Evolutionary conservation across 1,140 invertebrate genomes (phyloP).

Genomic region (Drosophila subpulchrella): DNA sequence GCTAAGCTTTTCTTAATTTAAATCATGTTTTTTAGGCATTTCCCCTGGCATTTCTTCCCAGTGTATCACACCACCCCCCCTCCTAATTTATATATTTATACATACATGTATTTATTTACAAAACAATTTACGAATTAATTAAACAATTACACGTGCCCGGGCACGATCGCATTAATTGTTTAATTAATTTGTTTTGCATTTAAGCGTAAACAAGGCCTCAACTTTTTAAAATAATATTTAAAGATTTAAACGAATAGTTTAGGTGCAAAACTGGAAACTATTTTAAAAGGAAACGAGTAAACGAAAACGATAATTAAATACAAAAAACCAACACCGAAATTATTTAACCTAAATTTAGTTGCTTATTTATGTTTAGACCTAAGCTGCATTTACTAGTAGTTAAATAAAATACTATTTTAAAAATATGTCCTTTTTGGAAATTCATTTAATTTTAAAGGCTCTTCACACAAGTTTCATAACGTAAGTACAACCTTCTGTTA

Average conservation of each 20-base stretch:
- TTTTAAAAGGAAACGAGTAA: conserved; percentile 24
- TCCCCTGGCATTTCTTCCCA: conserved; percentile 64
- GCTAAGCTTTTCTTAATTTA: conserved; percentile 49
- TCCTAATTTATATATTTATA: conserved; percentile 70
- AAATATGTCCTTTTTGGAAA: conserved; percentile 3
- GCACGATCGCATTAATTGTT: conserved; percentile 71
- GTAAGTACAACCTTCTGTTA: too few relatives aligned
- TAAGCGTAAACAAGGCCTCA: conserved; percentile 76
- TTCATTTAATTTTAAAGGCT: not conserved
- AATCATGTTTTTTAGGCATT: conserved; percentile 66
- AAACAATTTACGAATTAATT: conserved; percentile 83
- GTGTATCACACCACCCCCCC: not conserved
- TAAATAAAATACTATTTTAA: conserved; percentile 65
- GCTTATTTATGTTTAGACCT: conserved; percentile 79
- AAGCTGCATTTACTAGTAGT: conserved; percentile 84
- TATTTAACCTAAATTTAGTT: conserved; percentile 67
- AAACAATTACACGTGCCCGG: conserved; percentile 73
- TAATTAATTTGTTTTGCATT: conserved; percentile 84
- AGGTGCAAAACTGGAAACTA: conserved; percentile 57
- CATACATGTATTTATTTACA: conserved; percentile 70
- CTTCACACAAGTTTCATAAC: too few relatives aligned
- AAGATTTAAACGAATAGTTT: conserved; percentile 55
- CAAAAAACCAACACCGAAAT: conserved; percentile 44
- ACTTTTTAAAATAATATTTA: conserved; percentile 60
- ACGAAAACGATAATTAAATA: conserved; percentile 45